Evolutionary conservation across 1,140 invertebrate species (phyloP).

Genomic region (Drosophila leontia): DNA sequence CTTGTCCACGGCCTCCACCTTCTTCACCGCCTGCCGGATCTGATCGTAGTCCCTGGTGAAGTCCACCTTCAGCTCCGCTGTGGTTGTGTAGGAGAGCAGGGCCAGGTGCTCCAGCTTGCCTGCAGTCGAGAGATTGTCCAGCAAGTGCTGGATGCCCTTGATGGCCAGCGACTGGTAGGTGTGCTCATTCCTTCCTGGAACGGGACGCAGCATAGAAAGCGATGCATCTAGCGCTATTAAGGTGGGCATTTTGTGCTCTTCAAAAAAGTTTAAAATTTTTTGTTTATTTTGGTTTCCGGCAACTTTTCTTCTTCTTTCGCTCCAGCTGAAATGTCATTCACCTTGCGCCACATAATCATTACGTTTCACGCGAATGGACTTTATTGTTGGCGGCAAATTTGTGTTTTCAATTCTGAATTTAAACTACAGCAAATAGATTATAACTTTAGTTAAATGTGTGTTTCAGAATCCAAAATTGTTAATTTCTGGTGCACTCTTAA

Average conservation of each 20-base stretch:
- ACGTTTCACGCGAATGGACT: neutral
- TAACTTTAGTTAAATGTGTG: neutral
- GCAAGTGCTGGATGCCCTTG: slow-evolving; percentile 92
- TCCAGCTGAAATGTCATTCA: slow-evolving; percentile 52
- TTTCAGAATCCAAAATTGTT: neutral
- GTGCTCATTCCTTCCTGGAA: slow-evolving; percentile 86
- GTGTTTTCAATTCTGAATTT: neutral
- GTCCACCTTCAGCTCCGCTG: slow-evolving; percentile 87
- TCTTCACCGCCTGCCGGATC: slow-evolving; percentile 78
- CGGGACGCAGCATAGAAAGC: slow-evolving; percentile 90
- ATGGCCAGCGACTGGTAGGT: slow-evolving; percentile 91
- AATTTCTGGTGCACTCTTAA: neutral
- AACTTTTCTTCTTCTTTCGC: slow-evolving; percentile 34
- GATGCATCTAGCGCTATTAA: slow-evolving; percentile 91
- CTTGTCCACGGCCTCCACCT: slow-evolving; percentile 78
- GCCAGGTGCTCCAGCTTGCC: slow-evolving; percentile 96
- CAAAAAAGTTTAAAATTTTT: neutral
- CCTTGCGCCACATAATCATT: neutral
- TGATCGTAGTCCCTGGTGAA: slow-evolving; percentile 83
- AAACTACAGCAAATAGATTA: neutral
- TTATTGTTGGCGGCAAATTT: slow-evolving; percentile 5
- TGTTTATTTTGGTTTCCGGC: slow-evolving; percentile 17
- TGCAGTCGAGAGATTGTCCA: slow-evolving; percentile 93
- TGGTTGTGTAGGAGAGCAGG: slow-evolving; percentile 93
- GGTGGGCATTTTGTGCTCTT: slow-evolving; percentile 88